These are phyloP conservation scores for Ceyx cyanopectus DNA, from an alignment of 2,113 vertebrate species.

Conservation along the genomic window DNA sequence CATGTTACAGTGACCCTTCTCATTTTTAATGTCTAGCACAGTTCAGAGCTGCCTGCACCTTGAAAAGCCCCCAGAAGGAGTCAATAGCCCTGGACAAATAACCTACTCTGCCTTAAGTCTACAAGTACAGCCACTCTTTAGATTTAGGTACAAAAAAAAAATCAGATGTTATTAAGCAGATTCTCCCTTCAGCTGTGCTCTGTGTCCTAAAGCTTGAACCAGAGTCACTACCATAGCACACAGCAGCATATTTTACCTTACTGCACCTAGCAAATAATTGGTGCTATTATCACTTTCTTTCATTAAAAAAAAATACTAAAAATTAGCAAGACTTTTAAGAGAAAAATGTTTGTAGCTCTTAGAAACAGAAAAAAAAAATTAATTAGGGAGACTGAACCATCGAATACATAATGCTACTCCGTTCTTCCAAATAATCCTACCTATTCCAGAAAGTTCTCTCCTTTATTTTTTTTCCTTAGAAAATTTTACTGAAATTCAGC, in stretches of 20 bases:
- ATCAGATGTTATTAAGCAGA: fast-evolving
- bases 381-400: too few relatives aligned
- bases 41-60: background rate
- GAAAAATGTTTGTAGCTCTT: fast-evolving
- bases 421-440: background rate
- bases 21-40: background rate
- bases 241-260: fast-evolving
- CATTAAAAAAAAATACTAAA: background rate
- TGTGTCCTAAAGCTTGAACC: fast-evolving
- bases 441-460: background rate
- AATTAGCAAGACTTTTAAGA: too few relatives aligned
- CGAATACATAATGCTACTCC: fast-evolving
- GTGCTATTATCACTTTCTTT: background rate
- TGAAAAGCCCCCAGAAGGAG: fast-evolving
- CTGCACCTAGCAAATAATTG: fast-evolving
- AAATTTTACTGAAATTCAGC: background rate
- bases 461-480: fast-evolving
- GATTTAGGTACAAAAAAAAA: background rate
- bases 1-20: too few relatives aligned
- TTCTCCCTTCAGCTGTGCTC: fast-evolving
- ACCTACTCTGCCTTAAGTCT: background rate
- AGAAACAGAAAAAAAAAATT: background rate
- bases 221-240: fast-evolving
- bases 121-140: fast-evolving
- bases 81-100: fast-evolving